Percentiles rank a stretch among this genome's conserved stretches.
Evolutionary conservation across 1,140 invertebrate genomes (phyloP).

Genomic region (Plutomurus gul): DNA sequence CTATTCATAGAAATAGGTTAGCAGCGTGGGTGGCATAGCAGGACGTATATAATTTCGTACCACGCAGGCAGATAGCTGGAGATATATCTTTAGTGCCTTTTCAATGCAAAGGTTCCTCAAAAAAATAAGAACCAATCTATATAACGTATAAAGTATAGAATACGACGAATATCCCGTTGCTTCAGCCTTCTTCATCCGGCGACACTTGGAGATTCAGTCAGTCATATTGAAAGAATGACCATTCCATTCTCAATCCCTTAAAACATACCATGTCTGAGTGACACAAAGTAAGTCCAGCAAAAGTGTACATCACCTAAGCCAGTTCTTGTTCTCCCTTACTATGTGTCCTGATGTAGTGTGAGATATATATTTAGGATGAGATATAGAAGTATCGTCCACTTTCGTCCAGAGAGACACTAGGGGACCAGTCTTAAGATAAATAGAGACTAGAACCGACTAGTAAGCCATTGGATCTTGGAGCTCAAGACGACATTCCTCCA

Average conservation of each 20-base stretch:
- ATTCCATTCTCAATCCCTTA: background rate
- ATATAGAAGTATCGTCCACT: background rate
- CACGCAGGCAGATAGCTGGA: too few relatives aligned
- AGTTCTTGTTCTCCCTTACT: background rate
- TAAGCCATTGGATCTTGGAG: too few relatives aligned
- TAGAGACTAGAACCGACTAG: background rate
- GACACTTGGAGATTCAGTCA: background rate
- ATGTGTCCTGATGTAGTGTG: background rate
- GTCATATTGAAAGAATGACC: background rate
- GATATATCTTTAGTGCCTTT: too few relatives aligned
- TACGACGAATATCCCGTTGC: too few relatives aligned
- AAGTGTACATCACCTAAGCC: background rate
- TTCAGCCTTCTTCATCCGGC: too few relatives aligned
- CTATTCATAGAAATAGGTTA: too few relatives aligned
- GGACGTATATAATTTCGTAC: too few relatives aligned
- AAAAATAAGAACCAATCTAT: too few relatives aligned
- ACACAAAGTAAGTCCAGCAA: conserved; percentile 1
- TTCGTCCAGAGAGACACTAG: background rate
- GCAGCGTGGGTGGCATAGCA: too few relatives aligned
- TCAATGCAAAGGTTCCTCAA: too few relatives aligned
- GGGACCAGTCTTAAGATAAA: background rate
- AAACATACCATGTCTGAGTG: background rate
- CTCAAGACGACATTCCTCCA: too few relatives aligned
- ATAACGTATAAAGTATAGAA: too few relatives aligned
- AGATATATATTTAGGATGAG: background rate